Conservation (phyloP, 2,113 vertebrate species). For the Percina caprodes region DNA sequence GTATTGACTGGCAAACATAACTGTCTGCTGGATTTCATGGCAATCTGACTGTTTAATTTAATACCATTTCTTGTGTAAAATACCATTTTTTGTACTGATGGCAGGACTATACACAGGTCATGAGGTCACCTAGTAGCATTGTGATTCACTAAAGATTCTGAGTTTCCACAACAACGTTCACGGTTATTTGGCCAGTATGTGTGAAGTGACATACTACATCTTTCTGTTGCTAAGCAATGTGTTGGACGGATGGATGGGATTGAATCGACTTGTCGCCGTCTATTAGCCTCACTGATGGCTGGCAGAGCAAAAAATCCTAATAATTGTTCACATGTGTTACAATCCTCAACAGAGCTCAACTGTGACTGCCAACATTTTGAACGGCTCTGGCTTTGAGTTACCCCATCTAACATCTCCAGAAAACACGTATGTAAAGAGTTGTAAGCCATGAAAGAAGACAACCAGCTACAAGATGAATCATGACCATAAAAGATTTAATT, state of each 20-base stretch:
- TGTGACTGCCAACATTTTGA: no score
- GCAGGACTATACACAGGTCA: neutral
- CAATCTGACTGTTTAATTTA: neutral
- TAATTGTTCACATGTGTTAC: neutral
- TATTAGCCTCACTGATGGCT: neutral
- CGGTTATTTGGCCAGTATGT: neutral
- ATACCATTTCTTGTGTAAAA: neutral
- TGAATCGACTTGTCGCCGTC: neutral
- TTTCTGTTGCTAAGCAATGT: neutral
- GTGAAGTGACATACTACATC: neutral
- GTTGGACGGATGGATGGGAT: neutral
- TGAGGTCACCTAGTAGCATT: neutral
- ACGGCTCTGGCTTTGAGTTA: no score
- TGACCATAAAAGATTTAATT: no score
- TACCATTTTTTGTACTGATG: neutral
- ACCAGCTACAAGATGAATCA: no score
- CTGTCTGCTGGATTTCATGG: neutral
- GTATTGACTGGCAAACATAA: neutral
- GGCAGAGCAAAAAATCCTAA: neutral
- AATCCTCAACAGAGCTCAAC: neutral
- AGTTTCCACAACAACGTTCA: neutral
- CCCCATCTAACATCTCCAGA: no score
- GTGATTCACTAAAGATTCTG: neutral
- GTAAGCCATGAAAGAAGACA: no score
- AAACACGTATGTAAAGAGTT: no score